Evolutionary conservation across 2,888 invertebrate genomes (phyloP).

Genomic region (Orchesella flavescens): DNA sequence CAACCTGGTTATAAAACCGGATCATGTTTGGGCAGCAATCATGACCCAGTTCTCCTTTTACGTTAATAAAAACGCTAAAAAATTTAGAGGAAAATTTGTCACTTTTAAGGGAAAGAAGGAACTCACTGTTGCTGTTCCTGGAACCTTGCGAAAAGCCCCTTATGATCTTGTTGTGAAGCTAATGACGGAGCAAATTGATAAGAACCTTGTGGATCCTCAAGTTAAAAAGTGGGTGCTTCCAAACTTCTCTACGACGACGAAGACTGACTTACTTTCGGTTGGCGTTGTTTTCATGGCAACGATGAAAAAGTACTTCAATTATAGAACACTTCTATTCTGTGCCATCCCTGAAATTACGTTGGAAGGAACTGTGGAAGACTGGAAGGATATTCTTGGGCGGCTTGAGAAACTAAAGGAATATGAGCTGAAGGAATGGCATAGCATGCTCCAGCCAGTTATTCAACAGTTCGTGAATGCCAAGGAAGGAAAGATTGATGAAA

Average conservation of each 20-base stretch:
- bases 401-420: conserved; percentile 58
- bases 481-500: conserved; percentile 44
- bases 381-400: conserved; percentile 42
- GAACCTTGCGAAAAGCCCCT: conserved; percentile 30
- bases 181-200: conserved; percentile 36
- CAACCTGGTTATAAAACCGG: conserved; percentile 53
- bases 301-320: conserved; percentile 60
- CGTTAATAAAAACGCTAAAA: conserved; percentile 53
- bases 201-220: conserved; percentile 56
- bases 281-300: conserved; percentile 63
- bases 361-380: conserved; percentile 60
- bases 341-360: conserved; percentile 55
- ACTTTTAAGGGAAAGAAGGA: conserved; percentile 57
- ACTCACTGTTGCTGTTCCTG: conserved; percentile 25
- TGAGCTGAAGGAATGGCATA: conserved; percentile 46
- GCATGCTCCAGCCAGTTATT: conserved; percentile 57
- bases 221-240: conserved; percentile 57
- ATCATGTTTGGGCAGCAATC: conserved; percentile 62
- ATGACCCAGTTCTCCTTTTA: conserved; percentile 65
- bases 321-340: conserved; percentile 21
- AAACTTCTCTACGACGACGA: conserved; percentile 58
- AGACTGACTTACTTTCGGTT: conserved; percentile 35
- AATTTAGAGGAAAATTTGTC: conserved; percentile 59
- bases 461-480: conserved; percentile 57
- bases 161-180: conserved; percentile 31